Base-by-base conservation (phyloP, 1,140 invertebrate genomes). In the Heliothis virescens region DNA sequence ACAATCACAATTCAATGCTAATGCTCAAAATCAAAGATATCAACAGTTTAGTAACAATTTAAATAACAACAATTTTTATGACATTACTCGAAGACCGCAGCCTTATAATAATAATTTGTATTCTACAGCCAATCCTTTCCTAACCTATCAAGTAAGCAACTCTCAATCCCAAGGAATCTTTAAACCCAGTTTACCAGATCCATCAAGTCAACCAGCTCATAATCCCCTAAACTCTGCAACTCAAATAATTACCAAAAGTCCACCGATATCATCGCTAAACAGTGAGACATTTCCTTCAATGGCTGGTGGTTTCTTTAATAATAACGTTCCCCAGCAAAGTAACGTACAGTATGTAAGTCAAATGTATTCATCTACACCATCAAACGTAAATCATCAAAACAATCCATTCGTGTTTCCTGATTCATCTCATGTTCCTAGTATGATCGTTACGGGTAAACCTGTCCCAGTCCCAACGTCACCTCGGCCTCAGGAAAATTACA, bases 291-390 rank as follows among this genome's bases (percentile, higher is more conserved):
- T 94, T 86, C 77, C 92, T 7, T 87, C 95, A 16, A 92, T 95
- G 53, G 91, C 95, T 84, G 95, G 95, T 53, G 95, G 95, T 50
- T 96, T 96, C 90, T 95, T 41, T 41, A 41, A 93, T 74, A 96
- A 96, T 86, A 95, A 95, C 79, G 85, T 85, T 76, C 86, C 87
- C 75, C 86, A 83, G 79, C 80, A 85, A 74, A 76, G 79, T 78
- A 87, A 71, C 11, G 57, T 72, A 80, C 80, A 88, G 74, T 85
- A 88, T 52, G 80, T 74, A 71, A 87, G 85, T 74, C 82, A 86
- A 63, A 75, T 74, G 53, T 47, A 85, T 60, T 74, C 71, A 34
- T 81, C 89, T 78, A 29, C 34, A 15, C 16, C 82, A 60, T 78
- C 83, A 47, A 71, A 83, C 34, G 60, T 76, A 18, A 86, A 83